Percentiles rank a stretch among this genome's conserved stretches.
These are phyloP conservation scores for Anoplius nigerrimus DNA, from an alignment of 2,888 invertebrate genomes.

Conservation along the genomic window DNA sequence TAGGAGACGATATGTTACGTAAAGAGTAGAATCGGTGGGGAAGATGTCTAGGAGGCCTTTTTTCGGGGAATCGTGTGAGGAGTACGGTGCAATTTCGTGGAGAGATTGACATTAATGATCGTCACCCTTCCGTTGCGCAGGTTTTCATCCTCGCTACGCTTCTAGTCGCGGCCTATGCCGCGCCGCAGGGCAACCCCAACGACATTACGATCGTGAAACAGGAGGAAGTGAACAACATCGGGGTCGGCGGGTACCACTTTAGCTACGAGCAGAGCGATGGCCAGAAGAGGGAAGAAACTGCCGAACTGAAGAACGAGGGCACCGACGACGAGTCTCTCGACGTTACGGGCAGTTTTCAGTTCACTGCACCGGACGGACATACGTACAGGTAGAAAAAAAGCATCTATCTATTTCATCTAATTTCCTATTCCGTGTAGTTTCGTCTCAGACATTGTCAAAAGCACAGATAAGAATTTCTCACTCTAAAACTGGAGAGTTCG, in stretches of 20 bases:
- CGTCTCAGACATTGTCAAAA: too few relatives aligned
- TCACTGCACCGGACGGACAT: constrained; percentile 67
- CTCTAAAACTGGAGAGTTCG: too few relatives aligned
- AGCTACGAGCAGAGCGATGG: constrained; percentile 73
- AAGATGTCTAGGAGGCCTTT: too few relatives aligned
- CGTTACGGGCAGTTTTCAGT: constrained; percentile 69
- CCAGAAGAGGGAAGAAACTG: constrained; percentile 72
- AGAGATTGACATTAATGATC: neutral
- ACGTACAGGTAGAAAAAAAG: constrained; percentile 62
- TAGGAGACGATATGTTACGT: neutral
- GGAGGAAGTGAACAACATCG: constrained; percentile 72
- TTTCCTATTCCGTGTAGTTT: too few relatives aligned
- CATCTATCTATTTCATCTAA: too few relatives aligned
- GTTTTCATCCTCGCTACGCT: constrained; percentile 54
- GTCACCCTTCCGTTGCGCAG: constrained; percentile 24
- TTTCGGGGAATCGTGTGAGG: too few relatives aligned
- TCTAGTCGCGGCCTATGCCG: constrained; percentile 58
- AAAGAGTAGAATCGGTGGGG: neutral
- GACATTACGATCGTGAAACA: constrained; percentile 69
- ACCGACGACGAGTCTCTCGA: constrained; percentile 70
- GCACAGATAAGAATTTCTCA: too few relatives aligned
- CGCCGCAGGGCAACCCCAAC: constrained; percentile 67
- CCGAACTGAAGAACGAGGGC: constrained; percentile 69
- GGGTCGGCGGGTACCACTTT: constrained; percentile 71
- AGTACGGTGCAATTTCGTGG: too few relatives aligned